Evolutionary conservation across 2,888 invertebrate genomes (phyloP).

Genomic region (Chloromyia formosa): DNA sequence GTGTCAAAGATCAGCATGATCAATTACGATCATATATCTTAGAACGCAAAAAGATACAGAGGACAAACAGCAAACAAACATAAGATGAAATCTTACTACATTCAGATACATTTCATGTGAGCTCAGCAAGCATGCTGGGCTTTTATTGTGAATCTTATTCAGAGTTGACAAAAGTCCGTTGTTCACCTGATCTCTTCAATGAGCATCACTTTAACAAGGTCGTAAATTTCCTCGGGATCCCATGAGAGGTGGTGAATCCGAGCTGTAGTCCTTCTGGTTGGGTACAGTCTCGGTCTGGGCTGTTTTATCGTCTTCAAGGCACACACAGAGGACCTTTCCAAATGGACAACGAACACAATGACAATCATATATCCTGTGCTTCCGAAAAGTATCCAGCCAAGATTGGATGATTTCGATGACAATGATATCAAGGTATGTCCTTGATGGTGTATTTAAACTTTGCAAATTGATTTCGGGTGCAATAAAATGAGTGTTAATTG

Average conservation of each 20-base stretch:
- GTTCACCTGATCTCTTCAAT: constrained; percentile 2
- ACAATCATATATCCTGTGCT: constrained; percentile 11
- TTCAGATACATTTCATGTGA: not conserved
- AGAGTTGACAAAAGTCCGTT: not conserved
- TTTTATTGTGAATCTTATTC: not conserved
- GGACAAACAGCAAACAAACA: not conserved
- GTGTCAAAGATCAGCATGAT: no score
- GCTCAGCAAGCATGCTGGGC: constrained; percentile 1
- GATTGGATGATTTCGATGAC: no score
- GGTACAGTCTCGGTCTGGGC: no score
- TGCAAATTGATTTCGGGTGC: no score
- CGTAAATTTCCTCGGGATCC: not conserved
- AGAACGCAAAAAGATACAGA: not conserved
- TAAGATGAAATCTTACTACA: not conserved
- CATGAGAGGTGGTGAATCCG: no score
- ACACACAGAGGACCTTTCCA: no score
- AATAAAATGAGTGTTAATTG: no score
- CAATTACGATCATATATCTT: constrained; percentile 16
- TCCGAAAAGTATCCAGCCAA: not conserved
- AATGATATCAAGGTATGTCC: no score
- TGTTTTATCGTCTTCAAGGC: no score
- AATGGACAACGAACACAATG: not conserved
- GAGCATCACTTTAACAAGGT: constrained; percentile 6
- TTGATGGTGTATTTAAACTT: no score
- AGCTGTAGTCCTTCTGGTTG: no score